A percentile compares a stretch with the other conserved stretches of the same genome.
Conservation (phyloP, 2,797 vertebrate genomes). For the Myiothlypis coronata region DNA sequence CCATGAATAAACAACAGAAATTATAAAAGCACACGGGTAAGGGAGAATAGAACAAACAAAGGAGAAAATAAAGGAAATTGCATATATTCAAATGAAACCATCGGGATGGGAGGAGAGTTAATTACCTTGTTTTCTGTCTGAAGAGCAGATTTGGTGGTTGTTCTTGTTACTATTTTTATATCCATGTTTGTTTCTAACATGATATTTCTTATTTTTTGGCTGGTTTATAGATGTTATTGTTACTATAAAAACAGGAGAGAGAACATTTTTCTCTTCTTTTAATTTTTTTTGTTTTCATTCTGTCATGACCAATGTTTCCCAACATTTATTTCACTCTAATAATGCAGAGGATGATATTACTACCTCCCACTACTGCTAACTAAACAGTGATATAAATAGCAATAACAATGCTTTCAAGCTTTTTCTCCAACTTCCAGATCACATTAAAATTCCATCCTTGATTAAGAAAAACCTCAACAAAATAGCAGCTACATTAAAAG, state of each 20-base stretch:
- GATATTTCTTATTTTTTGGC: constrained; percentile 39
- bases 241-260: not conserved
- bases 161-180: constrained; percentile 25
- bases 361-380: constrained; percentile 66
- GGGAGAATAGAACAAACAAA: constrained; percentile 75
- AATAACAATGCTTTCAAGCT: constrained; percentile 66
- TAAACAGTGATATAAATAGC: constrained; percentile 74
- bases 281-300: not conserved
- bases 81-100: constrained; percentile 67
- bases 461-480: constrained; percentile 61
- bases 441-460: constrained; percentile 65
- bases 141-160: not conserved
- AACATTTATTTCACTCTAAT: constrained; percentile 63
- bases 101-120: constrained; percentile 37
- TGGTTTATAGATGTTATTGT: constrained; percentile 45
- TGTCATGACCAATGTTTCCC: constrained; percentile 37
- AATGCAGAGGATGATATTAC: constrained; percentile 67
- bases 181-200: not conserved
- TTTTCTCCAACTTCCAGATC: constrained; percentile 57
- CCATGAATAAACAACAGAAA: constrained; percentile 78
- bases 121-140: constrained; percentile 62
- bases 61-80: constrained; percentile 50
- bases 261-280: not conserved
- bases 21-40: constrained; percentile 53
- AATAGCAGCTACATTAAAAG: constrained; percentile 23